Evolutionary conservation across 1,140 invertebrate species (phyloP), one percentile per base, ranked within the genome.

Genomic region (Ruditapes philippinarum): DNA sequence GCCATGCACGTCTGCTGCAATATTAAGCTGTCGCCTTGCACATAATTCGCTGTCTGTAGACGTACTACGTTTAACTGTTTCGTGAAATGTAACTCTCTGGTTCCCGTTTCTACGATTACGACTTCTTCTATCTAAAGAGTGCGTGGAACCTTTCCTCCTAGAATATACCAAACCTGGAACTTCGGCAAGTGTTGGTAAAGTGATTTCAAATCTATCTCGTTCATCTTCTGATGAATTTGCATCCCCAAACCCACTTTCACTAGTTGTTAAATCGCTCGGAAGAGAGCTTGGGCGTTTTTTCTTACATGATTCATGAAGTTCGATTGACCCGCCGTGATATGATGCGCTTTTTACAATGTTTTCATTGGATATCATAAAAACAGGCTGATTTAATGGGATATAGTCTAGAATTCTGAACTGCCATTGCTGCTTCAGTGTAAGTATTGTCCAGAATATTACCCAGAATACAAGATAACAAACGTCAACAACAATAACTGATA

Each of bases 341-440:
- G 90, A 91, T 0, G 90, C 86, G 74, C 90, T 92, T 74, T 92
- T 92, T 17, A 92, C 81, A 25, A 89, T 65, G 36, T 91, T 88
- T 25, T 92, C 91, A 57, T 92, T 93, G 3, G 83, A 74, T 17
- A 92, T 89, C 86, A 90, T 90, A 62, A 91, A 91, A 0, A 92
- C 84, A 0, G 92, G 91, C 38, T 92, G 89, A 54, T 87, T 87
- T 28, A 93, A 83, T n/a, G 93, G 90, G 51, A 94, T 91, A 79
- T 93, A 94, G 65, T 94, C 93, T 28, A 94, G 86, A 62, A 94
- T 93, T 70, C 92, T 86, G 73, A 95, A 95, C 82, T 93, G 89
- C 94, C 94, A 94, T 54, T 91, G 85, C 70, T 95, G 94, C 83
- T 94, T 94, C 36, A 95, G 70, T 2, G 94, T 95, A 3, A 95